Evolutionary conservation across 2,113 vertebrate species (phyloP), one percentile per base, ranked within the genome.

Genomic region (Chinchilla lanigera): DNA sequence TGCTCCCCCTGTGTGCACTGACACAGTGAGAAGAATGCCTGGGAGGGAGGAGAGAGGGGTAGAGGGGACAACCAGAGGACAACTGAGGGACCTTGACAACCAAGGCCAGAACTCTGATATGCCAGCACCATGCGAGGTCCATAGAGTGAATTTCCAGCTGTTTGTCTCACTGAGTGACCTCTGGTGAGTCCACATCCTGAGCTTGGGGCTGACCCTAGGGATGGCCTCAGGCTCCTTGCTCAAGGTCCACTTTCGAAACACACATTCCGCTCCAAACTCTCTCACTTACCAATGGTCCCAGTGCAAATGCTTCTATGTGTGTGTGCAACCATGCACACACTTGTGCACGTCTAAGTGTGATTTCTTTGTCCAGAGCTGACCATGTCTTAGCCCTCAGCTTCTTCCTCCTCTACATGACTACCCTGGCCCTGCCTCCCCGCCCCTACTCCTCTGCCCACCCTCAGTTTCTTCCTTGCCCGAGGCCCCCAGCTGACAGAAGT

Each of bases 401-500:
- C 89, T 80, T 90, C 60, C 38, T 95, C 84, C 77, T 73, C 73
- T 41, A 24, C 11, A 4, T 22, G 56, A 80, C 10, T 4, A 10
- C 71, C 91, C 67, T 22, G 14, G 33, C 84, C 87, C 93, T 50
- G 12, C 52, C 41, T 73, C 71, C 44, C 41, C 24, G 3, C 24
- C 56, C 24, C 1, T 6, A 30, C 35, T 30, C n/a, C 63, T 83
- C 82, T 90, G 75, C 52, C 0, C 50, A 91, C 93, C 93, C 96
- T 97, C 97, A 97, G 98, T 98, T 97, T 98, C 86, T n/a, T 69
- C 73, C 0, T 58, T 95, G 98, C 98, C 98, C 77, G 0, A 82
- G 89, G 98, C 58, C 95, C 97, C 94, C 98, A 95, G 98, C 98
- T 98, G 98, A 98, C 98, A 97, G 96, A 97, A 98, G 95, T 99